A percentile compares a stretch with the other conserved stretches of the same genome.
Evolutionary conservation across 2,888 invertebrate genomes (phyloP).

Genomic region (Electrophaes corylata): DNA sequence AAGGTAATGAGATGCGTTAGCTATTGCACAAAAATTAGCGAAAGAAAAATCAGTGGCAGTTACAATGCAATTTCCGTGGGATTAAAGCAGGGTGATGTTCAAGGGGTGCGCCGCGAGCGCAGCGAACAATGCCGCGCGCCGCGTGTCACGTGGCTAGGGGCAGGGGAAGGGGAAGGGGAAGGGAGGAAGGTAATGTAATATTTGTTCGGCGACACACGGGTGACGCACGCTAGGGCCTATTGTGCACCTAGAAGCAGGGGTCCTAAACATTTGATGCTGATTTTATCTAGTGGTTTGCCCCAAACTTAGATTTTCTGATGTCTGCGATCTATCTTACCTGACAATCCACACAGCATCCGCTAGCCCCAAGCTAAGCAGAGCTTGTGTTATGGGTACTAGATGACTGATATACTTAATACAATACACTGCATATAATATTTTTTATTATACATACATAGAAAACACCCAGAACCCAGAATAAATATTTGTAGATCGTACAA

Average conservation of each 20-base stretch:
- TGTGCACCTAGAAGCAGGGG: constrained; percentile 70
- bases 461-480: too few relatives aligned
- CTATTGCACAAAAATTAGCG: constrained; percentile 39
- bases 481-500: too few relatives aligned
- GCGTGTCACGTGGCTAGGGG: constrained; percentile 44
- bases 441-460: too few relatives aligned
- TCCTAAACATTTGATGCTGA: constrained; percentile 49
- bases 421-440: too few relatives aligned
- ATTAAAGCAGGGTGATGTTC: constrained; percentile 50
- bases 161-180: constrained; percentile 35
- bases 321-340: too few relatives aligned
- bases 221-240: constrained; percentile 71
- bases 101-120: constrained; percentile 48
- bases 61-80: constrained; percentile 65
- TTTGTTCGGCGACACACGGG: constrained; percentile 81
- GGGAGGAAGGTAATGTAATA: constrained; percentile 69
- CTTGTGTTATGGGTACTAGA: too few relatives aligned
- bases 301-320: too few relatives aligned
- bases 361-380: too few relatives aligned
- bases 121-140: constrained; percentile 61
- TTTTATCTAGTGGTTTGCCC: neutral
- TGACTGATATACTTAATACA: too few relatives aligned
- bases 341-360: too few relatives aligned
- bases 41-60: constrained; percentile 63
- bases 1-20: neutral